These are phyloP conservation scores for Poeciliopsis occidentalis DNA, from an alignment of 2,113 vertebrate species.

Conservation along the genomic window DNA sequence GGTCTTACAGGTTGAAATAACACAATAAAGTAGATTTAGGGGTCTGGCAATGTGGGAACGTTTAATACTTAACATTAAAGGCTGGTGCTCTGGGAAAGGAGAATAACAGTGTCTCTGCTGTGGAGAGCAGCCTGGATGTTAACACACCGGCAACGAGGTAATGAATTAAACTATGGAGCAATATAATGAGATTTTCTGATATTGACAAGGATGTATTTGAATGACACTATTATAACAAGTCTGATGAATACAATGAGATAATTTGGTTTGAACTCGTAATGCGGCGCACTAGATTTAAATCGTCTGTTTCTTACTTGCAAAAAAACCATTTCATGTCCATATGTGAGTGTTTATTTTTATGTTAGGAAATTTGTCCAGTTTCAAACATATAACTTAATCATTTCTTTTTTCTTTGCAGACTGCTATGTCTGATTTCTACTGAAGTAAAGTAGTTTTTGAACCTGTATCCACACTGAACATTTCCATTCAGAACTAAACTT, in stretches of 20 bases:
- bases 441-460: too few relatives aligned
- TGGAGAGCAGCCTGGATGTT: conserved; percentile 9
- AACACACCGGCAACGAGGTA: neutral
- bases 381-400: too few relatives aligned
- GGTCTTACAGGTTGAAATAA: conserved; percentile 74
- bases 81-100: conserved; percentile 24
- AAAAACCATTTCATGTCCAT: too few relatives aligned
- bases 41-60: conserved; percentile 43
- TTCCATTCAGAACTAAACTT: too few relatives aligned
- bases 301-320: too few relatives aligned
- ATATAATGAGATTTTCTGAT: neutral
- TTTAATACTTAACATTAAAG: conserved; percentile 60
- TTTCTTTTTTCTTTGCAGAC: neutral
- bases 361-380: neutral
- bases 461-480: too few relatives aligned
- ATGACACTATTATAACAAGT: neutral
- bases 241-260: neutral
- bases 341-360: too few relatives aligned
- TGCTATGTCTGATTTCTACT: neutral
- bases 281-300: neutral
- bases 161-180: neutral
- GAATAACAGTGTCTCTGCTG: conserved; percentile 23
- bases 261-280: neutral
- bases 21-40: conserved; percentile 77
- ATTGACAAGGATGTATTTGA: neutral